Evolutionary conservation across 1,140 invertebrate species (phyloP).

Genomic region (Cotesia glomerata): DNA sequence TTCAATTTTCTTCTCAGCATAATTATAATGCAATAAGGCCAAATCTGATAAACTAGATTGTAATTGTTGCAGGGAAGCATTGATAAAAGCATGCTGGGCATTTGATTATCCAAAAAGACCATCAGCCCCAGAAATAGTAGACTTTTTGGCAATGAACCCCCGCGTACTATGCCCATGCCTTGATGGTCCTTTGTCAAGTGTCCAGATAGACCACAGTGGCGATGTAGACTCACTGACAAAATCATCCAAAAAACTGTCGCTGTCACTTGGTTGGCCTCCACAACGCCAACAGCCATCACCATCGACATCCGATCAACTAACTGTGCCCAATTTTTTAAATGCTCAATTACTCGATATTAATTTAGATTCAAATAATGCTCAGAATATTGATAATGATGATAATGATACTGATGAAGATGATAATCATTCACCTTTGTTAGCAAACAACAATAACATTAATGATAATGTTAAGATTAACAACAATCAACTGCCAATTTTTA

Average conservation of each 20-base stretch:
- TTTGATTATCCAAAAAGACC: slow-evolving; percentile 74
- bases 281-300: not conserved
- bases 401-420: too few relatives aligned
- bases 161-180: slow-evolving; percentile 80
- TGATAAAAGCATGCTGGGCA: slow-evolving; percentile 82
- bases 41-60: not conserved
- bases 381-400: too few relatives aligned
- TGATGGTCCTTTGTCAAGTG: slow-evolving; percentile 76
- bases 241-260: not conserved
- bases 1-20: not conserved
- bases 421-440: not conserved
- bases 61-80: slow-evolving; percentile 67
- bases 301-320: not conserved
- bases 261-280: not conserved
- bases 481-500: not conserved
- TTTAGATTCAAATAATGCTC: not conserved
- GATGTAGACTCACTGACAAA: slow-evolving; percentile 65
- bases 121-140: slow-evolving; percentile 77
- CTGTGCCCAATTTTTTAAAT: not conserved
- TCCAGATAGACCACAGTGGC: slow-evolving; percentile 71
- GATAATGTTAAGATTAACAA: too few relatives aligned
- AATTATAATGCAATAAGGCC: too few relatives aligned
- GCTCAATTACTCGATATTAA: not conserved
- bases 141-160: slow-evolving; percentile 78
- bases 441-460: not conserved